A percentile compares a stretch with the other conserved stretches of the same genome.
Conservation (phyloP, 2,888 invertebrate species). For the Metalampra italica region DNA sequence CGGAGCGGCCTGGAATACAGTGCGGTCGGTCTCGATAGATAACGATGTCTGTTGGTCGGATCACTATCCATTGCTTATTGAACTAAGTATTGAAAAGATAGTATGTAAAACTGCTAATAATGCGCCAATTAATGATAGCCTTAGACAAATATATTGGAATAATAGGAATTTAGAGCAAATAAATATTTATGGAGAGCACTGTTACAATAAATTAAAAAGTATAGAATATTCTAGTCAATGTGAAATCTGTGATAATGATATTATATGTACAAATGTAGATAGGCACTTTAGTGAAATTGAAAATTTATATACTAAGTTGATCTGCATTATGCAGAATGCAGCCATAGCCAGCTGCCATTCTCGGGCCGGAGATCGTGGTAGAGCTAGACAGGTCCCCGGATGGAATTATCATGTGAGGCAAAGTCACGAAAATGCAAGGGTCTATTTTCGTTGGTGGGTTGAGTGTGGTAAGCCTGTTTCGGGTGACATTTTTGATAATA, state of each 20-base stretch:
- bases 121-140: too few relatives aligned
- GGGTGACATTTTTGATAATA: constrained; percentile 12
- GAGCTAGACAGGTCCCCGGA: background rate
- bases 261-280: background rate
- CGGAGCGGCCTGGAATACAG: constrained; percentile 5
- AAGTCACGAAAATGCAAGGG: constrained; percentile 1
- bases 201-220: background rate
- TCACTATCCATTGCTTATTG: constrained; percentile 8
- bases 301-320: background rate
- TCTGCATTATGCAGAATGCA: background rate
- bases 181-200: background rate
- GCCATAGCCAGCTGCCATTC: background rate
- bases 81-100: background rate
- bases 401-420: constrained; percentile 10
- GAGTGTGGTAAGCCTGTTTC: constrained; percentile 2
- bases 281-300: background rate
- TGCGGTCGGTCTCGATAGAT: constrained; percentile 1
- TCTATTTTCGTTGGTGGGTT: constrained; percentile 3
- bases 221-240: background rate
- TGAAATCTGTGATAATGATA: background rate
- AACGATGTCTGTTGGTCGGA: constrained; percentile 13
- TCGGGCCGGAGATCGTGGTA: background rate
- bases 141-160: too few relatives aligned
- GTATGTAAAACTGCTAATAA: background rate
- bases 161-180: background rate